Conservation (phyloP, 1,140 invertebrate genomes). For the Lutraria rhynchaena region DNA sequence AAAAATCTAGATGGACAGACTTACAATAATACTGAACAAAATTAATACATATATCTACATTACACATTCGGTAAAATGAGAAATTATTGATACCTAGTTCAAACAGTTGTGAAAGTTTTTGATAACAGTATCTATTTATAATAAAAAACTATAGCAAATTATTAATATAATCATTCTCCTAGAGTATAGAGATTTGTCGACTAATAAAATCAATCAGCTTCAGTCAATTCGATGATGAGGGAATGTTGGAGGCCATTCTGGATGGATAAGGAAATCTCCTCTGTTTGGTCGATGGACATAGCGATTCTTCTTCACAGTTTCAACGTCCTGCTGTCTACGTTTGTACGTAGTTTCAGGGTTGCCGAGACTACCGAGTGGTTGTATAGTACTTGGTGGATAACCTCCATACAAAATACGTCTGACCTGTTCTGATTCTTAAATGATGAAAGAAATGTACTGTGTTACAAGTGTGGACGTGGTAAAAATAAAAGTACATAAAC, state of each 20-base stretch:
- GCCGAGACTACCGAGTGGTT: slow-evolving; percentile 39
- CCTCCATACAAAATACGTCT: slow-evolving; percentile 51
- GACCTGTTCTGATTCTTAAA: slow-evolving; percentile 32
- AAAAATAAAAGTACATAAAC: no score
- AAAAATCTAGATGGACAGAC: no score
- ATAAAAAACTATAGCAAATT: no score
- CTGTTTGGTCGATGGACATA: slow-evolving; percentile 55
- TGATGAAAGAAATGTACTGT: background rate
- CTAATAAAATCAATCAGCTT: no score
- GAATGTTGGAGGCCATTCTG: slow-evolving; percentile 74
- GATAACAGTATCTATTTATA: no score
- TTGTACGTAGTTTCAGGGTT: slow-evolving; percentile 21
- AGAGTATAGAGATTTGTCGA: no score
- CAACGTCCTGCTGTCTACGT: slow-evolving; percentile 42
- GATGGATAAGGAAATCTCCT: slow-evolving; percentile 76
- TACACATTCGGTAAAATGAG: no score
- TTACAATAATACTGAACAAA: no score
- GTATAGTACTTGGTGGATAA: slow-evolving; percentile 56
- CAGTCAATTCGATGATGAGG: slow-evolving; percentile 69
- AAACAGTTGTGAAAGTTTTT: no score
- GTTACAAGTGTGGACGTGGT: background rate
- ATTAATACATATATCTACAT: no score
- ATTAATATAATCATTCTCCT: no score
- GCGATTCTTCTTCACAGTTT: slow-evolving; percentile 5
- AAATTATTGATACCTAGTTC: no score